Percentiles rank a stretch among this genome's conserved stretches.
Evolutionary conservation across 53 echinoderm and acorn worm genomes (phyloP).

Genomic region (Temnopleurus reevesii): DNA sequence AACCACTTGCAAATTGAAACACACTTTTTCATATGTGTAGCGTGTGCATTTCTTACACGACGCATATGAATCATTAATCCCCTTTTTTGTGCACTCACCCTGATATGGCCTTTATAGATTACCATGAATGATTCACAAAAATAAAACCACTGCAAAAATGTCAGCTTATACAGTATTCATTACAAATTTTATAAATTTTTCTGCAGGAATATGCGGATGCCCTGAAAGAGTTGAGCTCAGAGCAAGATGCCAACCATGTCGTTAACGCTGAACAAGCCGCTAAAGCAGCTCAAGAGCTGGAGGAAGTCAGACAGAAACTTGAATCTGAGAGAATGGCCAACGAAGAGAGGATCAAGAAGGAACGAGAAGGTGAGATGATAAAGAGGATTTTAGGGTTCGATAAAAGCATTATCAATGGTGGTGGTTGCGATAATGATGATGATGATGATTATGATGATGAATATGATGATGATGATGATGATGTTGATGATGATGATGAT

Average conservation of each 20-base stretch:
- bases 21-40: too few species aligned
- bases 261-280: constrained; percentile 92
- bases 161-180: too few species aligned
- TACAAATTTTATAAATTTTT: neutral
- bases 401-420: too few species aligned
- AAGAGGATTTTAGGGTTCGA: too few species aligned
- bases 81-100: too few species aligned
- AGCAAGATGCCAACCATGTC: constrained; percentile 71
- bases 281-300: constrained; percentile 90
- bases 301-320: constrained; percentile 80
- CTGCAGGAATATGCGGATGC: constrained; percentile 92
- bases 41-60: too few species aligned
- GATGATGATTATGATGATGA: neutral
- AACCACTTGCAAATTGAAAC: too few species aligned
- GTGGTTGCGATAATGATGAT: neutral
- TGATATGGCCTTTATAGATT: too few species aligned
- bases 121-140: too few species aligned
- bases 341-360: constrained; percentile 83
- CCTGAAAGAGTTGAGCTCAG: constrained; percentile 79
- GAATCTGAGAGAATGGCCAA: constrained; percentile 84
- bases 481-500: neutral
- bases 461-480: neutral
- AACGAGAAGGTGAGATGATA: constrained; percentile 77
- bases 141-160: too few species aligned
- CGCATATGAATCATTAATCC: too few species aligned